phyloP scores from a whole-genome alignment of 2,888 invertebrate genomes.

The Schizotus pectinicornis region DNA sequence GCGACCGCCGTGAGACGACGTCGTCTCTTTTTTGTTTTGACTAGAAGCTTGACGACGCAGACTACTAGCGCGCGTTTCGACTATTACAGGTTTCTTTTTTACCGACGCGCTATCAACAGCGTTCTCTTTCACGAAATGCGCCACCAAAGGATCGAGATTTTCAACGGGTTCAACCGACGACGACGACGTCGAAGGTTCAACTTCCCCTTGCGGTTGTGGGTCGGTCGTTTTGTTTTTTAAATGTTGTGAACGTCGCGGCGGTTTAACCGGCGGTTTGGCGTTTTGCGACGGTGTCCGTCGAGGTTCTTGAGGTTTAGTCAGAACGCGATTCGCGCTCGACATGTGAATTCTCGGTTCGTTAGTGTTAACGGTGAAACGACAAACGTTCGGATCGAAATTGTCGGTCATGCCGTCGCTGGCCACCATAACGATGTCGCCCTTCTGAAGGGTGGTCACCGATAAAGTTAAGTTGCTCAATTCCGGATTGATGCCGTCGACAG shows the following conservation, averaged over 20 bases:
- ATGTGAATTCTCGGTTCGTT: constrained; percentile 55
- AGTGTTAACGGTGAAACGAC: constrained; percentile 74
- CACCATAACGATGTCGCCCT: constrained; percentile 83
- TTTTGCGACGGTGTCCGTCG: constrained; percentile 11
- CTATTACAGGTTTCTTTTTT: constrained; percentile 31
- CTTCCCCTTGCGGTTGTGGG: not conserved
- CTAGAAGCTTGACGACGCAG: constrained; percentile 39
- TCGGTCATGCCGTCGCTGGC: constrained; percentile 91
- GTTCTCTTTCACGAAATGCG: constrained; percentile 52
- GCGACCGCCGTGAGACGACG: constrained; percentile 12
- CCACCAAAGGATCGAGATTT: constrained; percentile 45
- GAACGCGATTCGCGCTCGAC: constrained; percentile 36
- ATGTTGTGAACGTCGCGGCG: constrained; percentile 54
- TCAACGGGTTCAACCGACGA: constrained; percentile 16
- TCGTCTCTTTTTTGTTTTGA: constrained; percentile 30
- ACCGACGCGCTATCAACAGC: constrained; percentile 40
- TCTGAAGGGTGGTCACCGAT: constrained; percentile 79
- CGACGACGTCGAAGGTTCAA: not conserved
- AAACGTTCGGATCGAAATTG: constrained; percentile 91
- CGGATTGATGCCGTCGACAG: constrained; percentile 83
- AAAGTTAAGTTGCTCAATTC: constrained; percentile 87
- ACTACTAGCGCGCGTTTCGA: constrained; percentile 31
- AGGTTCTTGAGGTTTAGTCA: not conserved
- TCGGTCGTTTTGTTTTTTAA: not conserved
- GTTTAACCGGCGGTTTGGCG: constrained; percentile 46